Evolutionary conservation across 2,113 vertebrate species (phyloP).

Genomic region (Proterorhinus semilunaris): DNA sequence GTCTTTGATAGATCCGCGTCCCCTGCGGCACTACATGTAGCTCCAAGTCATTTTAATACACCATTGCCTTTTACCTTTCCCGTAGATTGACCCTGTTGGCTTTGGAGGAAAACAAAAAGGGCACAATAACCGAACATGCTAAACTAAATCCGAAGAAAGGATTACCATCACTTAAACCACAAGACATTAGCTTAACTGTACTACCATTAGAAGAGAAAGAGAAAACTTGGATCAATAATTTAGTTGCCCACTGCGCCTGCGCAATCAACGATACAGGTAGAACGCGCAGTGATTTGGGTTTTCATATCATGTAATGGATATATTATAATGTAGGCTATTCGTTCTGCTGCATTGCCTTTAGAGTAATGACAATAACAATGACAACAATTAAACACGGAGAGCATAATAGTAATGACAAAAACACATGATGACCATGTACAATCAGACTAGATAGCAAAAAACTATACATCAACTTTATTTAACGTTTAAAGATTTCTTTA

Average conservation of each 20-base stretch:
- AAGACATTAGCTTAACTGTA: background rate
- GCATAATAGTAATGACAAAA: too few species aligned
- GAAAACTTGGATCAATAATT: background rate
- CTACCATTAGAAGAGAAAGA: background rate
- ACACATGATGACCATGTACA: too few species aligned
- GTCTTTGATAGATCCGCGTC: background rate
- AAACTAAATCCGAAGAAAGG: background rate
- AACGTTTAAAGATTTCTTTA: too few species aligned
- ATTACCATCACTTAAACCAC: background rate
- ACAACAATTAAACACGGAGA: too few species aligned
- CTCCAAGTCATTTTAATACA: conserved; percentile 2
- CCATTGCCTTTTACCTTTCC: conserved; percentile 33
- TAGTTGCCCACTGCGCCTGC: background rate
- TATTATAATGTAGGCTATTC: too few species aligned
- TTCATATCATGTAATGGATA: too few species aligned
- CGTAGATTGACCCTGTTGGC: conserved; percentile 29
- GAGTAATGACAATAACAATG: too few species aligned
- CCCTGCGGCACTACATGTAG: conserved; percentile 15
- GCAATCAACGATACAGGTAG: background rate
- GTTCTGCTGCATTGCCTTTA: too few species aligned
- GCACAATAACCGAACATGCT: background rate
- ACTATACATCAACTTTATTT: too few species aligned
- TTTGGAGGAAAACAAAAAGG: background rate
- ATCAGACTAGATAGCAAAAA: too few species aligned
- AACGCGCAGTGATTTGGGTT: background rate